Percentiles rank a stretch among this genome's conserved stretches.
Evolutionary conservation across 2,888 invertebrate genomes (phyloP).

Genomic region (Harpalus rubripes): DNA sequence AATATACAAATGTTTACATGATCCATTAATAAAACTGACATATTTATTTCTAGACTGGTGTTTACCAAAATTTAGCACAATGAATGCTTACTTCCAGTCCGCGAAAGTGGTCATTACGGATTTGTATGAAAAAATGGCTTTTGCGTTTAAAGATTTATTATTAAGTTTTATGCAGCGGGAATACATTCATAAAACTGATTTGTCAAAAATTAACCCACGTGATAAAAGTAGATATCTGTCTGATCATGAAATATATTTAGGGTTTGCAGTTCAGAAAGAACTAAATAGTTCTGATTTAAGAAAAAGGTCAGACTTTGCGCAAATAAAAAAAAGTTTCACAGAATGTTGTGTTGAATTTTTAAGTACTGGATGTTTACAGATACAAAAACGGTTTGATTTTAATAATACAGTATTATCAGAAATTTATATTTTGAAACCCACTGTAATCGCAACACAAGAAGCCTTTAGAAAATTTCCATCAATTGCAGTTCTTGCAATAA

Average conservation of each 20-base stretch:
- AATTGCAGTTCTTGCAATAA: slow-evolving; percentile 18
- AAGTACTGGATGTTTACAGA: slow-evolving; percentile 67
- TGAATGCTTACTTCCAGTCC: no score
- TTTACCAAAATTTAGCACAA: slow-evolving; percentile 68
- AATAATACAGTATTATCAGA: slow-evolving; percentile 61
- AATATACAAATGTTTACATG: slow-evolving; percentile 65
- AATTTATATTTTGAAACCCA: slow-evolving; percentile 62
- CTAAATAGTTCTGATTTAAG: slow-evolving; percentile 60
- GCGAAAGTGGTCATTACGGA: no score
- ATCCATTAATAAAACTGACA: slow-evolving; percentile 67
- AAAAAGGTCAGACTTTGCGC: slow-evolving; percentile 29
- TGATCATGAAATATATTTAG: slow-evolving; percentile 68
- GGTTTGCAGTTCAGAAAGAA: slow-evolving; percentile 64
- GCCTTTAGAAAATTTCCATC: background rate
- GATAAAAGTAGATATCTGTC: slow-evolving; percentile 63
- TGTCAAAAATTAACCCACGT: slow-evolving; percentile 57
- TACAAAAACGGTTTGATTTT: slow-evolving; percentile 70
- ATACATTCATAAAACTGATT: slow-evolving; percentile 60
- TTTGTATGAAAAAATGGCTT: no score
- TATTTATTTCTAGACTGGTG: slow-evolving; percentile 69
- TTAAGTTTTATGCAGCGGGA: slow-evolving; percentile 68
- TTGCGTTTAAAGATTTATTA: slow-evolving; percentile 67
- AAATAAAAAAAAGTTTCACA: slow-evolving; percentile 60
- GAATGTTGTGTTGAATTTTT: slow-evolving; percentile 68
- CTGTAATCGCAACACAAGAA: slow-evolving; percentile 32